Conservation (phyloP, 1,140 invertebrate species). For the Megalopta genalis region DNA sequence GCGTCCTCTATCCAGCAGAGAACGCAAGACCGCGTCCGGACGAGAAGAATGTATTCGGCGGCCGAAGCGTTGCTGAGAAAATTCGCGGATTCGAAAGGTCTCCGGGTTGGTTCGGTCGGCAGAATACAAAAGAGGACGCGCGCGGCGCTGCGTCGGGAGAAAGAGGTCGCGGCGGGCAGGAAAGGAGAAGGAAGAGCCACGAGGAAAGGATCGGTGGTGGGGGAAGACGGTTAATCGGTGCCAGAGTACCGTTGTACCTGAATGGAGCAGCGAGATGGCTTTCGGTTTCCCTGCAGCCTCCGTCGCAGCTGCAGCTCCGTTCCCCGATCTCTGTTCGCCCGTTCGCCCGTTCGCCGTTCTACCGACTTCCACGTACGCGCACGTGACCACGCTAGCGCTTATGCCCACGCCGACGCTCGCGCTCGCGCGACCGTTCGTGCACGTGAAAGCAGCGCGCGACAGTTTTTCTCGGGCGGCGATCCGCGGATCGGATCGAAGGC, state of each 20-base stretch:
- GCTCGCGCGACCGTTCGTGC: neutral
- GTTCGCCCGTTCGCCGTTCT: too few species aligned
- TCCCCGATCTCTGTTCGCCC: neutral
- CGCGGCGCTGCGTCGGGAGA: conserved; percentile 13
- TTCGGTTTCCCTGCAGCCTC: conserved; percentile 67
- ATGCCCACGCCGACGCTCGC: too few species aligned
- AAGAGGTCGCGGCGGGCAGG: conserved; percentile 48
- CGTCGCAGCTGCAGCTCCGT: conserved; percentile 49
- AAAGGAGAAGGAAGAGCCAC: conserved; percentile 44
- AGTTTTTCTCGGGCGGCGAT: conserved; percentile 15
- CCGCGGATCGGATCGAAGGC: too few species aligned
- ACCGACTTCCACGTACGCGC: neutral
- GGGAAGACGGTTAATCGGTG: conserved; percentile 73
- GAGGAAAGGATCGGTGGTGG: conserved; percentile 43
- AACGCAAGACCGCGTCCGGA: too few species aligned
- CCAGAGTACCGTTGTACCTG: conserved; percentile 77
- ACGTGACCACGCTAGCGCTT: neutral
- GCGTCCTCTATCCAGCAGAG: too few species aligned
- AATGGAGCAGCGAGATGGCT: conserved; percentile 71
- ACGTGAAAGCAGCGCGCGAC: conserved; percentile 48
- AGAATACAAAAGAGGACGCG: conserved; percentile 33
- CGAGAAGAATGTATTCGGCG: too few species aligned
- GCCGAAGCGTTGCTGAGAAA: too few species aligned
- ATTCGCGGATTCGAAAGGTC: too few species aligned
- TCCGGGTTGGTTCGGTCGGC: too few species aligned